Conservation (phyloP, 2,113 vertebrate species). For the Piprites chloris region DNA sequence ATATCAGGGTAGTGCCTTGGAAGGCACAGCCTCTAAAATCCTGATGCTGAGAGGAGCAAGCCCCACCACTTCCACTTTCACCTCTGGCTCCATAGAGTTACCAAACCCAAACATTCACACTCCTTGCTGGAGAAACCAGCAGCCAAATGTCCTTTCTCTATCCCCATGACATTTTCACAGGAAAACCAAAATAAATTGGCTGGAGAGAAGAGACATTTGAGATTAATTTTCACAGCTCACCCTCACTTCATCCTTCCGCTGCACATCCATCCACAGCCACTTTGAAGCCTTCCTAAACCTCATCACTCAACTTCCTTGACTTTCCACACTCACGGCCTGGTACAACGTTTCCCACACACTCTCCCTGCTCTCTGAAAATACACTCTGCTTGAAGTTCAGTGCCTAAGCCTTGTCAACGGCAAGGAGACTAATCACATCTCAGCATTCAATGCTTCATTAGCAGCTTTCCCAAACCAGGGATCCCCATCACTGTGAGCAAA, state of each 20-base stretch:
- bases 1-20: not conserved
- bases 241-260: not conserved
- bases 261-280: conserved; percentile 19
- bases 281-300: not conserved
- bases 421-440: not conserved
- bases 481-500: not conserved
- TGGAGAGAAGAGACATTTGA: not conserved
- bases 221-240: not conserved
- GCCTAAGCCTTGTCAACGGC: not conserved
- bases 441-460: not conserved
- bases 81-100: accelerated
- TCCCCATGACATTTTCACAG: not conserved
- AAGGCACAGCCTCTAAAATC: not conserved
- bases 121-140: not conserved
- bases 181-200: not conserved
- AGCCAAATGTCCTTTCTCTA: not conserved
- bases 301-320: not conserved
- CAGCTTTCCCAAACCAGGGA: not conserved
- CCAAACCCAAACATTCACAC: not conserved
- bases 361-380: not conserved
- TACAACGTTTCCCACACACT: not conserved
- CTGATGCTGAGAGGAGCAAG: not conserved
- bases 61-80: not conserved
- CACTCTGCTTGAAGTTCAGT: not conserved
- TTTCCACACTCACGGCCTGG: not conserved